These are phyloP conservation scores for Sebastes vulpes DNA, from an alignment of 2,797 vertebrate species.

Conservation along the genomic window DNA sequence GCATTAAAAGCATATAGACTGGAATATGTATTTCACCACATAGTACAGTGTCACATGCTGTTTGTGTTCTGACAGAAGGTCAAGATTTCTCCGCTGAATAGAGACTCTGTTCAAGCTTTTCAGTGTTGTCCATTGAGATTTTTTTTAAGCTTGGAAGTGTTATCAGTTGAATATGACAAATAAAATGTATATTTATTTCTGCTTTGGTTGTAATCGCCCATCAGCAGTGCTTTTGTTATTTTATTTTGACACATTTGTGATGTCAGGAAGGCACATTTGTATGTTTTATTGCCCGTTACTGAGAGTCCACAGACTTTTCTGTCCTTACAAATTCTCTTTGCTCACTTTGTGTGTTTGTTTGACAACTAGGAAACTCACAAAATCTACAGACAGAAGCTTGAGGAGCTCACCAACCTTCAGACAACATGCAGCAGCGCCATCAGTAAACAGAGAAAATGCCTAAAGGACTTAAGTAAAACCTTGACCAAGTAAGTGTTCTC, in stretches of 20 bases:
- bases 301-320: not conserved
- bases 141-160: not conserved
- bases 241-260: not conserved
- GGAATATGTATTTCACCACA: not conserved
- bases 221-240: not conserved
- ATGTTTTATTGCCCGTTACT: not conserved
- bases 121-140: not conserved
- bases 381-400: constrained; percentile 94
- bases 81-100: not conserved
- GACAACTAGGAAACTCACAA: constrained; percentile 93
- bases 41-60: not conserved
- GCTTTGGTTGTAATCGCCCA: not conserved
- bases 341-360: not conserved
- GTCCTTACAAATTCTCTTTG: not conserved
- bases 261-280: not conserved
- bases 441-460: constrained; percentile 90
- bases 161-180: not conserved
- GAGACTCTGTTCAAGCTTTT: not conserved
- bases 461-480: constrained; percentile 87
- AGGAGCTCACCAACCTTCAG: constrained; percentile 94
- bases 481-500: constrained; percentile 86
- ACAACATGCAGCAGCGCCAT: constrained; percentile 90
- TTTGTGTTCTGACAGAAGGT: not conserved
- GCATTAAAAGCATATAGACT: not conserved
- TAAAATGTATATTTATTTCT: not conserved